Conservation (phyloP, 2,797 vertebrate genomes). For the Cetoscarus ocellatus region DNA sequence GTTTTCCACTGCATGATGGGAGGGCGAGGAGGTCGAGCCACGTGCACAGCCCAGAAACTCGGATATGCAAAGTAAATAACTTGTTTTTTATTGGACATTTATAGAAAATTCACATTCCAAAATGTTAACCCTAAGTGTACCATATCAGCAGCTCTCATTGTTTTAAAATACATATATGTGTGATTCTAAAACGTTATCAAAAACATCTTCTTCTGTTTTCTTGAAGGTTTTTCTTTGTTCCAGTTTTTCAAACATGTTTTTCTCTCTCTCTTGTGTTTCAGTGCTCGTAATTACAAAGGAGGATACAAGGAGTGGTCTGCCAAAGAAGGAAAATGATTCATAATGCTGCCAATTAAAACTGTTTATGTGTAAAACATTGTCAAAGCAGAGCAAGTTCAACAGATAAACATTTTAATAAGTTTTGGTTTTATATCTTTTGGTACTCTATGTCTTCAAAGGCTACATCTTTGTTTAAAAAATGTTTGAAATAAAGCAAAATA, state of each 20-base stretch:
- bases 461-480: slow-evolving; percentile 7
- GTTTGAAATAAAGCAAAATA: slow-evolving; percentile 25
- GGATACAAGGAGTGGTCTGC: slow-evolving; percentile 82
- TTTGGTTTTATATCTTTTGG: slow-evolving; percentile 4
- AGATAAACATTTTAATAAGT: background rate
- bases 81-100: slow-evolving; percentile 2
- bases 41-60: slow-evolving; percentile 72
- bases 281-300: slow-evolving; percentile 81
- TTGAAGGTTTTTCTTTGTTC: no score
- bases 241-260: background rate
- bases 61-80: slow-evolving; percentile 84
- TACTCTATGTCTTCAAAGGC: slow-evolving; percentile 2
- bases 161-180: background rate
- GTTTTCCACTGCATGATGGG: slow-evolving; percentile 89
- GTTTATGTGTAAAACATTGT: slow-evolving; percentile 6
- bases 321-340: slow-evolving; percentile 73
- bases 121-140: background rate
- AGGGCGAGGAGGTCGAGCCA: slow-evolving; percentile 78
- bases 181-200: no score
- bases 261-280: slow-evolving; percentile 63
- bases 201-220: background rate
- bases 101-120: no score
- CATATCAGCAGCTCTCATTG: background rate
- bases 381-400: background rate
- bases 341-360: background rate